Evolutionary conservation across 1,140 invertebrate species (phyloP), one percentile per base, ranked within the genome.

Genomic region (Eueides isabella): DNA sequence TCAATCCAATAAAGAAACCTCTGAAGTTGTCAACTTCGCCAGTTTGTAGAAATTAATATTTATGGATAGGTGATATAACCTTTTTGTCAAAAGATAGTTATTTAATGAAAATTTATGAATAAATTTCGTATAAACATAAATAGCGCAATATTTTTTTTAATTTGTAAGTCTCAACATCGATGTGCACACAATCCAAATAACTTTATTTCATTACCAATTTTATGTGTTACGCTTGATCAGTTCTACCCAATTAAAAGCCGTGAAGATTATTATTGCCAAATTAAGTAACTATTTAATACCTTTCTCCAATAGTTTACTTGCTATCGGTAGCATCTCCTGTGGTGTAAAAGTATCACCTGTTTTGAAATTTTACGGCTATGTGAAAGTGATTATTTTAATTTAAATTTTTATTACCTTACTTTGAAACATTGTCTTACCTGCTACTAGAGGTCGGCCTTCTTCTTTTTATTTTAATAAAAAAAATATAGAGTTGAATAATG

Each of bases 341-440:
- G 86, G 80, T 19, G 81, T 83, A 41, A 89, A 89, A 28, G 73
- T 81, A 68, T 89, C 86, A 72, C 87, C 87, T 89, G 48, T 44
- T 44, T 33, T 28, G 74, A 78, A 71, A n/a, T 63, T 71, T 38
- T 28, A 71, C n/a, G n/a, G 2, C 2, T 41, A 30, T 68, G 14
- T 6, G 3, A 63, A 28, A 62, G 33, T 44, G 28, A 44, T 5
- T 5, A 26, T 26, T 12, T 26, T 55, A n/a, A 7, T 55, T 12
- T 38, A 14, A 38, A 48, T 2, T 41, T 41, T n/a, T 14, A 6
- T 19, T n/a, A n/a, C 19, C 1, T 44, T 38, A 38, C 23, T 55
- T 55, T 26, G 2, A 23, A 23, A 23, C 26, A 23, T 55, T 12
- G 7, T 26, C 12, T 55, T 55, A 55, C 48, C 48, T 55, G 48